These are phyloP conservation scores for Machimus rusticus DNA, from an alignment of 2,888 invertebrate species.

Conservation along the genomic window DNA sequence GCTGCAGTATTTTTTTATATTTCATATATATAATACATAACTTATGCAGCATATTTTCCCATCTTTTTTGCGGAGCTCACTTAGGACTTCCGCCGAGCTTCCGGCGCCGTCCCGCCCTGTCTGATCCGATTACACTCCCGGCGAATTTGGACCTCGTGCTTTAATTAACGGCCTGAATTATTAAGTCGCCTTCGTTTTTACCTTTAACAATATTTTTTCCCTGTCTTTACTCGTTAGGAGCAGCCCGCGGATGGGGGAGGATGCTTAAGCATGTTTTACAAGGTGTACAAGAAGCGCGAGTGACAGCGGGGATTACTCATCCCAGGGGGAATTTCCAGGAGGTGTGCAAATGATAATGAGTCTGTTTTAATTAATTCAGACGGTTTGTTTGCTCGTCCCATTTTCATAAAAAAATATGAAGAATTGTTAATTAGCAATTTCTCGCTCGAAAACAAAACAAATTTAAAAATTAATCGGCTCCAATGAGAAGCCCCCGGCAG, in stretches of 20 bases:
- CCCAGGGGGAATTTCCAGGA: neutral
- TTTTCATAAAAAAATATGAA: neutral
- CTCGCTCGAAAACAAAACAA: neutral
- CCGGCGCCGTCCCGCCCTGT: neutral
- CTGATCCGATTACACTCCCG: constrained; percentile 2
- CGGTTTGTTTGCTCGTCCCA: neutral
- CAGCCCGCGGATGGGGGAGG: neutral
- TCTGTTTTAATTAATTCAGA: neutral
- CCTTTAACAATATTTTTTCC: neutral
- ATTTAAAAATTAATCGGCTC: neutral
- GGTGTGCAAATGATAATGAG: neutral
- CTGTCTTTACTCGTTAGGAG: neutral
- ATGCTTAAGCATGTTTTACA: neutral
- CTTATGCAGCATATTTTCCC: too few species aligned
- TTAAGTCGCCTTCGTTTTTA: constrained; percentile 2
- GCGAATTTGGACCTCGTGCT: neutral
- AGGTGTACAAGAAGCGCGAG: neutral
- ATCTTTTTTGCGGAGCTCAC: neutral
- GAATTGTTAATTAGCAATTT: neutral
- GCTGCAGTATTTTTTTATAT: neutral
- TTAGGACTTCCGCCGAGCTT: neutral
- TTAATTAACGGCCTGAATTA: constrained; percentile 33
- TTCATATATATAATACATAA: neutral
- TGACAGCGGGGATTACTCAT: neutral
- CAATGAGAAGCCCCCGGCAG: neutral